Base-by-base conservation (phyloP, 2,113 vertebrate species). In the Phyllostomus discolor region DNA sequence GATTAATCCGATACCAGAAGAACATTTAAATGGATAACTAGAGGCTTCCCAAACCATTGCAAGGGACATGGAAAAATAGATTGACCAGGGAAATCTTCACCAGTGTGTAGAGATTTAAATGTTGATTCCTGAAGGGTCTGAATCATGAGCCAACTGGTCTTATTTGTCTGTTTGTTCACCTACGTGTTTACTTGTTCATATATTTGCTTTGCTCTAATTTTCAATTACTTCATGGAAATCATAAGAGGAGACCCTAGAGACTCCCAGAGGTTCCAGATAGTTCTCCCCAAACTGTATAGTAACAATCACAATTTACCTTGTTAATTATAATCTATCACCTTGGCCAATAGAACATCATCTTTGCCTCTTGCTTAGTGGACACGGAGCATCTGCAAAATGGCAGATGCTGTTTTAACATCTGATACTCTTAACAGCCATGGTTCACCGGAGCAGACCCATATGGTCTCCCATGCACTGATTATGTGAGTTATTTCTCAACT, bases 1-100 rank as follows among this genome's bases (percentile, higher is more conserved):
- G 28, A 73, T 82, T 46, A 62, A 11, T 88, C 52, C 35, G 54
- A 46, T 11, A 24, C 4, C 33, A 26, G 6, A 62, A 88, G 73
- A 24, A 52, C 0, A 54, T 88, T 79, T 79, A 67, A 59, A 79
- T 35, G 67, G 31, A 9, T 79, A 90, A 73, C 14, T 48, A 38
- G 69, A 83, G 33, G n/a, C 4, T 86, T 82, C 50, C 3, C 22
- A 67, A 79, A 62, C 9, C 33, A 52, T 38, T 28, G 20, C 72
- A 59, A 80, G 35, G 81, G n/a, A 76, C 50, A 72, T 19, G 35
- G 46, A 12, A 64, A 97, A 75, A 50, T 81, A 10, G 7, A 16
- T 31, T 35, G 38, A 90, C 11, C 8, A 28, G 31, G 14, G 26
- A 52, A 35, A 43, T 66, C 24, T 10, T 67, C 64, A 46, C 8